phyloP scores from a whole-genome alignment of 2,113 vertebrate genomes.

The Halichoeres trimaculatus region DNA sequence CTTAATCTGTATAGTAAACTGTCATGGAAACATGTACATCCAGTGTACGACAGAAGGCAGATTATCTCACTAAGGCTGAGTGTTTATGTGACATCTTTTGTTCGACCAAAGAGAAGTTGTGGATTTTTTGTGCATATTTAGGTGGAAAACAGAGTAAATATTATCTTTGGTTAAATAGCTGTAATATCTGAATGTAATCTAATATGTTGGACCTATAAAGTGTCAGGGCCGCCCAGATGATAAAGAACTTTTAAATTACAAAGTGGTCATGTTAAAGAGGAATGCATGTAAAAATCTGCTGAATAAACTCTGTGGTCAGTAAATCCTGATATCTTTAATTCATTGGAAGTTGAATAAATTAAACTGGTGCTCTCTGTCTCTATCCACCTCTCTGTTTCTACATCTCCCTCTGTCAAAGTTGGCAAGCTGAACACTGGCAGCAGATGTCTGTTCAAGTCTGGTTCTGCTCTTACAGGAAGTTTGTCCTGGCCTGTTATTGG shows the following conservation, averaged over 20 bases:
- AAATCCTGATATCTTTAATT: constrained; percentile 7
- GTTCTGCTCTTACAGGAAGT: no score
- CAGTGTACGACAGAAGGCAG: constrained; percentile 53
- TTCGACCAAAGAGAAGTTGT: constrained; percentile 76
- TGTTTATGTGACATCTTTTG: constrained; percentile 60
- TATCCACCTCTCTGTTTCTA: no score
- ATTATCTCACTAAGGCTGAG: constrained; percentile 57
- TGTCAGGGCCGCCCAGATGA: constrained; percentile 38
- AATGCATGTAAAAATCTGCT: constrained; percentile 70
- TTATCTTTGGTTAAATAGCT: constrained; percentile 61
- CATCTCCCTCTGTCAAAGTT: no score
- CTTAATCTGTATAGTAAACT: constrained; percentile 77
- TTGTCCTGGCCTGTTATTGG: no score
- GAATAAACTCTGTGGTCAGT: constrained; percentile 56
- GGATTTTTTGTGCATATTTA: constrained; percentile 82
- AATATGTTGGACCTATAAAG: constrained; percentile 72
- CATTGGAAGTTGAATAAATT: background rate
- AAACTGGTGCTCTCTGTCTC: background rate
- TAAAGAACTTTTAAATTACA: constrained; percentile 2
- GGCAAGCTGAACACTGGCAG: no score
- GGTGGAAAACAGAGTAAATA: constrained; percentile 63
- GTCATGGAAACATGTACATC: constrained; percentile 53
- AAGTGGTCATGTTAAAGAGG: constrained; percentile 9
- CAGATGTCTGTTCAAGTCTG: no score
- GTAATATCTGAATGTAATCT: constrained; percentile 76